Evolutionary conservation across 2,797 vertebrate genomes (phyloP).

Genomic region (Pempheris klunzingeri): DNA sequence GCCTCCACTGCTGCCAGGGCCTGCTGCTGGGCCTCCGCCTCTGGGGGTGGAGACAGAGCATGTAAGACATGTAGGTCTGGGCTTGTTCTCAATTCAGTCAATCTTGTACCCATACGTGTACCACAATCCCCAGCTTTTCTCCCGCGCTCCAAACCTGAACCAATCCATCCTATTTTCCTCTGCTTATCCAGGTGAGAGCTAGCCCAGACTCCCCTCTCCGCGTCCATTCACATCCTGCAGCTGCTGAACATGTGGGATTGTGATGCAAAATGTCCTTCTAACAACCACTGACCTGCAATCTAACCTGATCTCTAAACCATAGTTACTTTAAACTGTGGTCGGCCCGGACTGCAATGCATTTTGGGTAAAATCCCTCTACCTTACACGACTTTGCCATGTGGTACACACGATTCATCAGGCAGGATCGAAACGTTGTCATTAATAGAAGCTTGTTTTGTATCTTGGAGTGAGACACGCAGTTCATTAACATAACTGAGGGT

Average conservation of each 20-base stretch:
- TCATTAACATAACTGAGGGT: no score
- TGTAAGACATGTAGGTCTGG: not conserved
- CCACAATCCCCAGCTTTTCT: not conserved
- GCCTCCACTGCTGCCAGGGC: slow-evolving; percentile 67
- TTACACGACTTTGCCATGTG: not conserved
- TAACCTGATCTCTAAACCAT: not conserved
- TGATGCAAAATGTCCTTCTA: not conserved
- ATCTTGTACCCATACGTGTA: not conserved
- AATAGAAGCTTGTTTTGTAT: no score
- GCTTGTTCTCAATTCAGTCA: not conserved
- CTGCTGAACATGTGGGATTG: not conserved
- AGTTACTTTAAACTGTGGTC: not conserved
- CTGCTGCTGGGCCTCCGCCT: slow-evolving; percentile 62
- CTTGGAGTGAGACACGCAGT: no score
- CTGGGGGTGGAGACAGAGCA: slow-evolving; percentile 27
- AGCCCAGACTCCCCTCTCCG: no score
- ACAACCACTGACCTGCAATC: not conserved
- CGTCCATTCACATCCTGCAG: no score
- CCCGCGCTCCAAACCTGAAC: not conserved
- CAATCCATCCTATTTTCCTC: not conserved
- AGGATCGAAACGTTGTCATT: no score
- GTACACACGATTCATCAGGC: not conserved
- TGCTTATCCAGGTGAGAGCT: not conserved
- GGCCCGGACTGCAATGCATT: not conserved
- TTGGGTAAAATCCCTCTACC: not conserved